These are phyloP conservation scores for Micrastur ruficollis DNA, from an alignment of 2,797 vertebrate species.

Conservation along the genomic window DNA sequence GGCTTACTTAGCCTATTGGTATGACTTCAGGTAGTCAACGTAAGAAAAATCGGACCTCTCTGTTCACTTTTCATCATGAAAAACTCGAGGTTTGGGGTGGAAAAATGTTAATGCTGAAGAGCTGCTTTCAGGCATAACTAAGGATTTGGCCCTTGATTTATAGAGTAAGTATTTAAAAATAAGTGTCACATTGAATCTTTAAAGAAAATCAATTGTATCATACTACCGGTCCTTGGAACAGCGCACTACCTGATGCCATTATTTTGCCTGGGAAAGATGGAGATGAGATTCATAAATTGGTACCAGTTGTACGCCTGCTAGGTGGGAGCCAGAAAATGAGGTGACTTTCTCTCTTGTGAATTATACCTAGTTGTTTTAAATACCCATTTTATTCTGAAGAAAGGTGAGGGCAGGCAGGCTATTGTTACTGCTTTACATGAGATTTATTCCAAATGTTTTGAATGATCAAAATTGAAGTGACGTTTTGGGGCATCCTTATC, in stretches of 20 bases:
- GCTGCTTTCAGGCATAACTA: not conserved
- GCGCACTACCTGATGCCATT: not conserved
- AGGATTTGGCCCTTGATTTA: not conserved
- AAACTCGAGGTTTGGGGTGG: not conserved
- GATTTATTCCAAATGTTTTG: not conserved
- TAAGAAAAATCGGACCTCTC: not conserved
- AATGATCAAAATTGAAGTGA: not conserved
- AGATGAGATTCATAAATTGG: not conserved
- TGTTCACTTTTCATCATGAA: not conserved
- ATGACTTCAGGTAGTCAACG: not conserved
- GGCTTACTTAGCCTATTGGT: not conserved
- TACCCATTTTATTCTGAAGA: not conserved
- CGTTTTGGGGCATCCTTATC: not conserved
- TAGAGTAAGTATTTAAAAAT: not conserved
- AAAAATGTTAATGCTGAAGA: not conserved
- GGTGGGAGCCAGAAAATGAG: not conserved
- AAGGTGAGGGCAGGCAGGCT: not conserved
- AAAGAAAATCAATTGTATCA: not conserved
- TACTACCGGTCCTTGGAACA: not conserved
- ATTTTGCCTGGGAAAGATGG: not conserved
- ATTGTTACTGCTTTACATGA: not conserved
- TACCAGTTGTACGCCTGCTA: not conserved
- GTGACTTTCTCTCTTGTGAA: not conserved
- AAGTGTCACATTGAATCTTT: not conserved
- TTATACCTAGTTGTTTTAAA: not conserved